Evolutionary conservation across 2,797 vertebrate genomes (phyloP).

Genomic region (Sternotherus odoratus): DNA sequence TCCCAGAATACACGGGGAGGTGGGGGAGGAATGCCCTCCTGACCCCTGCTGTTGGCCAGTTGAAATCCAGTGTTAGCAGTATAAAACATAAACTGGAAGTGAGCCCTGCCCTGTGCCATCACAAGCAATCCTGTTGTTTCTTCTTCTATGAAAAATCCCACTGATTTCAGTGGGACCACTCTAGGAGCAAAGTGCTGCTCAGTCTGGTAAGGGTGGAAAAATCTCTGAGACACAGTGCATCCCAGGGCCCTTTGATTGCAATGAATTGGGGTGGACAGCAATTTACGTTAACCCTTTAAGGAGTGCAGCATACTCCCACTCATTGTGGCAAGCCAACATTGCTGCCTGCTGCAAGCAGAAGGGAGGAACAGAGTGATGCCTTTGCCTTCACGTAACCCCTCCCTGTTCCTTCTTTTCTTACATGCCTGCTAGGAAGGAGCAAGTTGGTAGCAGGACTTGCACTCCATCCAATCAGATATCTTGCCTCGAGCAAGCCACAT

Average conservation of each 20-base stretch:
- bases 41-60: not conserved
- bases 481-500: not conserved
- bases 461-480: not conserved
- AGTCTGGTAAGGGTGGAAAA: not conserved
- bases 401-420: not conserved
- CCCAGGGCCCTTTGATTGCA: not conserved
- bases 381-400: not conserved
- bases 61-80: not conserved
- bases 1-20: not conserved
- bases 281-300: not conserved
- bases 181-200: not conserved
- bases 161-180: not conserved
- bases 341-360: not conserved
- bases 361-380: not conserved
- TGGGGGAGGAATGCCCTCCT: not conserved
- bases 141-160: not conserved
- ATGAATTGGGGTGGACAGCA: not conserved
- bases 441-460: not conserved
- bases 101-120: not conserved
- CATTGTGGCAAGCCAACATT: not conserved
- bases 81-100: too few relatives aligned
- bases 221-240: not conserved
- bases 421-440: not conserved
- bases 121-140: not conserved
- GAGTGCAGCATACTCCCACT: not conserved